Conservation (phyloP, 2,113 vertebrate species). For the Ramphastos sulfuratus region DNA sequence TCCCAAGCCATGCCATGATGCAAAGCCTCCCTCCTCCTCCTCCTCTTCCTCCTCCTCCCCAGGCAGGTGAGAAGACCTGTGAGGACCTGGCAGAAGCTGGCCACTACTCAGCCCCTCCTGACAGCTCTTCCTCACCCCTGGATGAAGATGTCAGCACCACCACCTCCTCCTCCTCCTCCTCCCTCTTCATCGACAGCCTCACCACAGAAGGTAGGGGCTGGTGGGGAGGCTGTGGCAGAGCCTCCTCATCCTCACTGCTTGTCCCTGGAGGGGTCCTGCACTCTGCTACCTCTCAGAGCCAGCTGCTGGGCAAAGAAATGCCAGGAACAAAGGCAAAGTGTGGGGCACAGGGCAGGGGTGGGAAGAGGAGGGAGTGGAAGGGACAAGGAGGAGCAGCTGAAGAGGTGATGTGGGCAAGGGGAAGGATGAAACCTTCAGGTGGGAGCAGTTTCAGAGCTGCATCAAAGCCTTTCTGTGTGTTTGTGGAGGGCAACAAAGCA, state of each 20-base stretch:
- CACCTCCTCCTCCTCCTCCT: slow-evolving; percentile 62
- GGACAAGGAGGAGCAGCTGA: too few relatives aligned
- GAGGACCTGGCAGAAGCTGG: slow-evolving; percentile 79
- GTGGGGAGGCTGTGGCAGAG: background rate
- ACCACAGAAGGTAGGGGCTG: slow-evolving; percentile 84
- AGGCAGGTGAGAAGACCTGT: slow-evolving; percentile 80
- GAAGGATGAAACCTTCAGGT: too few relatives aligned
- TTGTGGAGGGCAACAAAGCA: too few relatives aligned
- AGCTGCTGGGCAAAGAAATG: rapidly evolving
- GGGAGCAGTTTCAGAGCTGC: too few relatives aligned
- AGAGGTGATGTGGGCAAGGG: too few relatives aligned
- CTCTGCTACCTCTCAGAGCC: rapidly evolving
- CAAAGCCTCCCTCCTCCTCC: rapidly evolving
- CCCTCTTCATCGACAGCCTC: slow-evolving; percentile 65
- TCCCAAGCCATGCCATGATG: too few relatives aligned
- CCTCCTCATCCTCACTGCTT: background rate
- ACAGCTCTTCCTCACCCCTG: background rate
- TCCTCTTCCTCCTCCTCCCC: background rate
- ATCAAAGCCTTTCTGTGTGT: too few relatives aligned
- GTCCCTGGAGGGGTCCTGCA: background rate
- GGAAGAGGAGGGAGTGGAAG: too few relatives aligned
- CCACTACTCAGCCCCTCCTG: slow-evolving; percentile 64
- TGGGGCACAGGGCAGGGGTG: too few relatives aligned
- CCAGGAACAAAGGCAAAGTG: too few relatives aligned
- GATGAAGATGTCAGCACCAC: background rate